A percentile compares a stretch with the other conserved stretches of the same genome.
These are phyloP conservation scores for Pangasius sanitwongsei DNA, from an alignment of 2,797 vertebrate genomes.

Conservation along the genomic window DNA sequence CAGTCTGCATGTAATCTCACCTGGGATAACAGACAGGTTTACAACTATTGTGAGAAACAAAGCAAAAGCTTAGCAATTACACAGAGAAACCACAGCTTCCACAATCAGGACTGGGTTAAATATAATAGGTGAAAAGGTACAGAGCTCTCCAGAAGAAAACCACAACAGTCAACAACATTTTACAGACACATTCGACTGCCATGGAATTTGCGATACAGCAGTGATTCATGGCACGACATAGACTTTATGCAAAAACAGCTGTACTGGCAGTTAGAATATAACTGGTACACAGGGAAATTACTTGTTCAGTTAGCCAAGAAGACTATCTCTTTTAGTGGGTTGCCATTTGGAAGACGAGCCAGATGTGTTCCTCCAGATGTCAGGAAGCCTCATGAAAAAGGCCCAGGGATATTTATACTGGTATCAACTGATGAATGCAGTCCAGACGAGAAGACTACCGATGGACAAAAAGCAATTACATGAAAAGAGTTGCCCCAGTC, in stretches of 20 bases:
- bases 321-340: conserved; percentile 12
- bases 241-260: conserved; percentile 26
- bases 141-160: conserved; percentile 35
- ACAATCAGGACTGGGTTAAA: conserved; percentile 29
- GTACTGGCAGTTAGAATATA: conserved; percentile 15
- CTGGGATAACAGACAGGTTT: conserved; percentile 45
- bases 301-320: conserved; percentile 21
- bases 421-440: conserved; percentile 50
- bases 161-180: conserved; percentile 45
- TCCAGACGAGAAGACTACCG: conserved; percentile 41
- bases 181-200: conserved; percentile 44
- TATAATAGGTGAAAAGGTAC: conserved; percentile 35
- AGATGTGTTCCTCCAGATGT: conserved; percentile 33
- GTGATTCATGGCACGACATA: conserved; percentile 35
- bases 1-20: conserved; percentile 29
- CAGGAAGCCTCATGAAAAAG: conserved; percentile 22
- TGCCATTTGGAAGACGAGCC: conserved; percentile 27
- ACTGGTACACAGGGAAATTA: conserved; percentile 32
- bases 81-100: conserved; percentile 18
- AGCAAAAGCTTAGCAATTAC: conserved; percentile 28
- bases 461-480: conserved; percentile 57
- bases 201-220: conserved; percentile 28
- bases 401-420: conserved; percentile 6
- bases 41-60: conserved; percentile 35
- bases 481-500: conserved; percentile 19